phyloP scores from a whole-genome alignment of 1,140 invertebrate genomes.

The Proctacanthus coquilletti region DNA sequence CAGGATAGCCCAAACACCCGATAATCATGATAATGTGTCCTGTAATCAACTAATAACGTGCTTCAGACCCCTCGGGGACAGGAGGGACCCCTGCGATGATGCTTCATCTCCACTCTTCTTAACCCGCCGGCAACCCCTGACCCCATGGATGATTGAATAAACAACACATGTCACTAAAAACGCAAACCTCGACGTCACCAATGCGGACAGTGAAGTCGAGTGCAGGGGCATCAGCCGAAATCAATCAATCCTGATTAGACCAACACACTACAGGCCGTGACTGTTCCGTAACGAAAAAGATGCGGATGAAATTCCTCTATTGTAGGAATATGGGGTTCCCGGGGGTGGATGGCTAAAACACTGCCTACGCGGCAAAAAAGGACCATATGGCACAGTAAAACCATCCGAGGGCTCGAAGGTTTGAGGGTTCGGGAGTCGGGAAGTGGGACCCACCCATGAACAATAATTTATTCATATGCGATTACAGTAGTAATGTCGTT shows the following conservation, averaged over 20 bases:
- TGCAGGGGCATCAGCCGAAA: not conserved
- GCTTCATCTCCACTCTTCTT: not conserved
- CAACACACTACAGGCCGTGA: not conserved
- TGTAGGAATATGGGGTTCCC: too few relatives aligned
- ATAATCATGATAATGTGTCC: constrained; percentile 31
- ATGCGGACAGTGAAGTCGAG: not conserved
- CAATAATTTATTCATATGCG: constrained; percentile 4
- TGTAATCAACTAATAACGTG: constrained; percentile 32
- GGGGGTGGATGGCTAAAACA: not conserved
- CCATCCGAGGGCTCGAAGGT: too few relatives aligned
- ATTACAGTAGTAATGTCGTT: constrained; percentile 1
- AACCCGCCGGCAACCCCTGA: not conserved
- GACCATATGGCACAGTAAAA: too few relatives aligned
- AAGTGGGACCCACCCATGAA: not conserved
- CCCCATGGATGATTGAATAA: constrained; percentile 1
- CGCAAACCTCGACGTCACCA: not conserved
- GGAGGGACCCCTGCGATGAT: not conserved
- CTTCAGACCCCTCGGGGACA: too few relatives aligned
- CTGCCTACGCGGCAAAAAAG: not conserved
- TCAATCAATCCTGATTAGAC: constrained; percentile 4
- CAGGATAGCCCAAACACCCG: constrained; percentile 6
- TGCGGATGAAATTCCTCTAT: not conserved
- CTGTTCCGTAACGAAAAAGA: not conserved
- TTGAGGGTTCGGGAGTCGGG: too few relatives aligned
- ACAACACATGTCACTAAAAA: constrained; percentile 3